A percentile compares a stretch with the other conserved stretches of the same genome.
These are phyloP conservation scores for Lepidochitona cinerea DNA, from an alignment of 2,888 invertebrate genomes.

Conservation along the genomic window DNA sequence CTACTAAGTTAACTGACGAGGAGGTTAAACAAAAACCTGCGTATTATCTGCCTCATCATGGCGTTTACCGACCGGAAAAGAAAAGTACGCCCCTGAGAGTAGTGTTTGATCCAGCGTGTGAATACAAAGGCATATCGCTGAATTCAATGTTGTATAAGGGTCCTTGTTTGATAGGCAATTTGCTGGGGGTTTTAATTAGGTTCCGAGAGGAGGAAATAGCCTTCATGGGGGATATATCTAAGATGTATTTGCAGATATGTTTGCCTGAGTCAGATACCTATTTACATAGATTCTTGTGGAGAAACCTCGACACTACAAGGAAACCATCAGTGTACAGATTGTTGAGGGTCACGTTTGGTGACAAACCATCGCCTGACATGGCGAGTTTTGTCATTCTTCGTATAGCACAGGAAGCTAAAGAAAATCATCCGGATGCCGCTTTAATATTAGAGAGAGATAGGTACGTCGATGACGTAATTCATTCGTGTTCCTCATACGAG, in stretches of 20 bases:
- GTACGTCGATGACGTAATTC: conserved; percentile 18
- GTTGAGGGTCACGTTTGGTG: conserved; percentile 4
- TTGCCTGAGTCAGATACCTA: neutral
- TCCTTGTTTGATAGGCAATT: conserved; percentile 9
- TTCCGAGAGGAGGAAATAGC: conserved; percentile 11
- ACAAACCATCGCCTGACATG: conserved; percentile 5
- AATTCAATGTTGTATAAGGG: neutral
- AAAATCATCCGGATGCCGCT: conserved; percentile 9
- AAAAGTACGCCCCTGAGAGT: too few relatives aligned
- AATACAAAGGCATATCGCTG: conserved; percentile 4
- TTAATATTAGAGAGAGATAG: conserved; percentile 12
- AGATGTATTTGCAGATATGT: conserved; percentile 6
- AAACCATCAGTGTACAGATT: conserved; percentile 3
- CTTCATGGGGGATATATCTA: conserved; percentile 15
- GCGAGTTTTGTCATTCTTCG: conserved; percentile 15
- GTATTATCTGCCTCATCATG: conserved; percentile 18
- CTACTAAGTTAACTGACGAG: neutral
- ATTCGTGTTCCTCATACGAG: too few relatives aligned
- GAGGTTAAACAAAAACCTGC: neutral
- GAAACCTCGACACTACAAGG: conserved; percentile 1
- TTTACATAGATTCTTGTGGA: conserved; percentile 15
- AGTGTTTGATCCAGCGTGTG: conserved; percentile 15
- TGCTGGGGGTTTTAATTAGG: neutral
- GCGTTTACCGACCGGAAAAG: conserved; percentile 18
- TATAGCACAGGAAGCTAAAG: conserved; percentile 7